phyloP scores from a whole-genome alignment of 2,888 invertebrate species.

The Tachina fera region DNA sequence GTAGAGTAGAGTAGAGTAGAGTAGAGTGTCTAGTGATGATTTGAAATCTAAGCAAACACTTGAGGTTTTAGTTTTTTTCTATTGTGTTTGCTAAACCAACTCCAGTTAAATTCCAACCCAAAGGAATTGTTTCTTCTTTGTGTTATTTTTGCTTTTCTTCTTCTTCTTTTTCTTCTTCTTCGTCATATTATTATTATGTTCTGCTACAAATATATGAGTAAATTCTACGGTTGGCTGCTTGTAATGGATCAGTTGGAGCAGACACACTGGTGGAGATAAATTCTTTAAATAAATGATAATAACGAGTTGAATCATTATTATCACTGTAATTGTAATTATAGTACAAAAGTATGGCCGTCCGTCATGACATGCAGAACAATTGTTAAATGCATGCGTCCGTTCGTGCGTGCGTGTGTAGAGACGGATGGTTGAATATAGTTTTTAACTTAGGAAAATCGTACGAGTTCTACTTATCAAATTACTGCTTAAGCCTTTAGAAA shows the following conservation, averaged over 20 bases:
- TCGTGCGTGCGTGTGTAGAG: conserved; percentile 31
- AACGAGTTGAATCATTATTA: conserved; percentile 61
- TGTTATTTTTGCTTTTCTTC: neutral
- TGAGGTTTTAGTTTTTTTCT: conserved; percentile 53
- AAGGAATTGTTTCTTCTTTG: conserved; percentile 13
- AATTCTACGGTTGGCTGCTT: conserved; percentile 75
- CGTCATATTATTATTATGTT: conserved; percentile 8
- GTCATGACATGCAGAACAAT: conserved; percentile 65
- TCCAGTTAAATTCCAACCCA: conserved; percentile 43
- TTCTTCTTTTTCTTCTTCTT: neutral
- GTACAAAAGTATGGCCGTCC: conserved; percentile 59
- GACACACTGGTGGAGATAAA: conserved; percentile 67
- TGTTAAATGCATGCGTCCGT: conserved; percentile 40
- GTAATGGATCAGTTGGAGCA: conserved; percentile 81
- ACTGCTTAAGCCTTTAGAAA: conserved; percentile 34
- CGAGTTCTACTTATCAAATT: conserved; percentile 54
- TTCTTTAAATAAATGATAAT: conserved; percentile 63
- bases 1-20: neutral
- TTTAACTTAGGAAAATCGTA: conserved; percentile 22
- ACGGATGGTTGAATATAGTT: conserved; percentile 9
- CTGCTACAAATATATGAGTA: neutral
- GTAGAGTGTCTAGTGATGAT: conserved; percentile 18
- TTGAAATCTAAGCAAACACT: conserved; percentile 59
- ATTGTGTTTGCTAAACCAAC: conserved; percentile 33
- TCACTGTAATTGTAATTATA: conserved; percentile 51